These are phyloP conservation scores for Calycopis cecrops DNA, from an alignment of 1,140 invertebrate genomes.

Conservation along the genomic window DNA sequence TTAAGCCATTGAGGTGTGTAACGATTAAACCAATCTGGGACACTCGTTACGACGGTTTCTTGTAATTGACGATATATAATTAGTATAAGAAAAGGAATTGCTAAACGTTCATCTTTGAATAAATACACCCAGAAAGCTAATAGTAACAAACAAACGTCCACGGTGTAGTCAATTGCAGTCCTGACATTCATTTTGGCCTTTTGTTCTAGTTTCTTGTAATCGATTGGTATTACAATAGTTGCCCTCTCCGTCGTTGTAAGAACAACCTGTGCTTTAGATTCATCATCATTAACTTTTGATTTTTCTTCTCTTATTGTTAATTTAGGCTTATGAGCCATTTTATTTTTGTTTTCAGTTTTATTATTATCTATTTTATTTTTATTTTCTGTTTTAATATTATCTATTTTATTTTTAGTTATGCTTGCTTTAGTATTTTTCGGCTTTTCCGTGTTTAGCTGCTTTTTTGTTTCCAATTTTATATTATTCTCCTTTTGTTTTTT, in stretches of 20 bases:
- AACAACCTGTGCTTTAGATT: slow-evolving; percentile 43
- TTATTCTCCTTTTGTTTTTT: slow-evolving; percentile 29
- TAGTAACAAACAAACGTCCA: slow-evolving; percentile 81
- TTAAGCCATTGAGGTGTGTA: slow-evolving; percentile 60
- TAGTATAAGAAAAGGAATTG: slow-evolving; percentile 84
- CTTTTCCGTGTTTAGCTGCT: slow-evolving; percentile 3
- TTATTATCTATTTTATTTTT: slow-evolving; percentile 10
- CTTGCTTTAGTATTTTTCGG: slow-evolving; percentile 24
- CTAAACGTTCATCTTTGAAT: slow-evolving; percentile 84
- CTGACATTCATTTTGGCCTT: slow-evolving; percentile 80
- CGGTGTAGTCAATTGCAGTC: slow-evolving; percentile 79
- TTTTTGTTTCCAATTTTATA: slow-evolving; percentile 21
- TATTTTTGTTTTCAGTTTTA: slow-evolving; percentile 27
- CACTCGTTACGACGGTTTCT: slow-evolving; percentile 69
- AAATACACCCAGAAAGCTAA: slow-evolving; percentile 86
- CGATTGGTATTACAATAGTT: slow-evolving; percentile 67
- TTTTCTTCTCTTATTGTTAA: slow-evolving; percentile 39
- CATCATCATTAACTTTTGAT: slow-evolving; percentile 29
- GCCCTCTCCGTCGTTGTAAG: slow-evolving; percentile 59
- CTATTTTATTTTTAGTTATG: background rate
- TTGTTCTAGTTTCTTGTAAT: slow-evolving; percentile 72
- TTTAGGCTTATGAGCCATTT: slow-evolving; percentile 19
- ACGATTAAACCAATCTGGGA: slow-evolving; percentile 47
- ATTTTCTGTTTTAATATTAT: slow-evolving; percentile 25
- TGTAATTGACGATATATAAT: slow-evolving; percentile 85